Conservation (phyloP, 2,888 invertebrate genomes). For the Lycaena phlaeas region DNA sequence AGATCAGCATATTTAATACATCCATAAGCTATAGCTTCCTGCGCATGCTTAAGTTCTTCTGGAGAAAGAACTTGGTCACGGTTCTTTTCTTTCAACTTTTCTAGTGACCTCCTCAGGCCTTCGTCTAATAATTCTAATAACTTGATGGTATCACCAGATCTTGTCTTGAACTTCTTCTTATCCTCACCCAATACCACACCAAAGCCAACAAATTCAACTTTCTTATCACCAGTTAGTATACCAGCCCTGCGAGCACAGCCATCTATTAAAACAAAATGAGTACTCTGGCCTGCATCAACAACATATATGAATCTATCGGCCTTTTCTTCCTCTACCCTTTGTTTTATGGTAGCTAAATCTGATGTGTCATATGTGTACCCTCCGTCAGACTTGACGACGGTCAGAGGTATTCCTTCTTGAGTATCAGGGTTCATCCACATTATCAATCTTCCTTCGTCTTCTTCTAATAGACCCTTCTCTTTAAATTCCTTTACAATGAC, state of each 20-base stretch:
- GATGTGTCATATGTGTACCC: slow-evolving; percentile 99
- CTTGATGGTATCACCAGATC: slow-evolving; percentile 96
- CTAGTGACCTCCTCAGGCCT: slow-evolving; percentile 85
- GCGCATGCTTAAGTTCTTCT: slow-evolving; percentile 86
- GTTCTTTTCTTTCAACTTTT: slow-evolving; percentile 89
- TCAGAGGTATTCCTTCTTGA: slow-evolving; percentile 86
- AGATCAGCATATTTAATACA: slow-evolving; percentile 99
- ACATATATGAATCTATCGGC: slow-evolving; percentile 94
- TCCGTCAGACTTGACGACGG: slow-evolving; percentile 97
- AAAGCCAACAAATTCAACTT: slow-evolving; percentile 94
- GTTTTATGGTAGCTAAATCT: slow-evolving; percentile 93
- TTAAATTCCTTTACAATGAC: slow-evolving; percentile 82
- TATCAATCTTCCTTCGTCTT: slow-evolving; percentile 86
- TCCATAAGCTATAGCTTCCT: slow-evolving; percentile 95
- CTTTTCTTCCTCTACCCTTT: slow-evolving; percentile 87
- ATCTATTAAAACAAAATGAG: slow-evolving; percentile 81
- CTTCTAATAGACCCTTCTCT: slow-evolving; percentile 78
- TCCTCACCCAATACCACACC: slow-evolving; percentile 98
- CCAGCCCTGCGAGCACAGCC: slow-evolving; percentile 86
- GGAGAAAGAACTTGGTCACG: slow-evolving; percentile 86
- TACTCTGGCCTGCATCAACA: slow-evolving; percentile 92
- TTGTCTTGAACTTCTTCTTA: slow-evolving; percentile 98
- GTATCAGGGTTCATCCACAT: slow-evolving; percentile 82
- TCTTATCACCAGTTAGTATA: slow-evolving; percentile 75
- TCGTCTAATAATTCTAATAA: slow-evolving; percentile 92